Percentiles rank a stretch among this genome's conserved stretches.
phyloP scores from a whole-genome alignment of 2,797 vertebrate genomes.

The Catharus ustulatus region DNA sequence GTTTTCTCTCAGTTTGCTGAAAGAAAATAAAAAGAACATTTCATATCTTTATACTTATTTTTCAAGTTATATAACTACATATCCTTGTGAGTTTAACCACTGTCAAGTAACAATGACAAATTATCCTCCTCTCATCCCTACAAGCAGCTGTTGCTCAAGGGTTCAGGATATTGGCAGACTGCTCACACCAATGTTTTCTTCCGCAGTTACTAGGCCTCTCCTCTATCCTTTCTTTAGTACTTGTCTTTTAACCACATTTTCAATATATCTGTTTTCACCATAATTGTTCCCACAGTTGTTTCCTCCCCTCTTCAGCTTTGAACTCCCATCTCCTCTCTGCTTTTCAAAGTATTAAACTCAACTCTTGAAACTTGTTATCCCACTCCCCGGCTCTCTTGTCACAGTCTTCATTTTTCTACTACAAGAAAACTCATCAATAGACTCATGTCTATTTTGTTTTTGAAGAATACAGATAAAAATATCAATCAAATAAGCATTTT shows the following conservation, averaged over 20 bases:
- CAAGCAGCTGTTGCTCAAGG: neutral
- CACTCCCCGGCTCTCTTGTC: neutral
- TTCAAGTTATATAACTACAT: neutral
- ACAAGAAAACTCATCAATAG: neutral
- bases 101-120: neutral
- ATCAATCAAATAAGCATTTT: neutral
- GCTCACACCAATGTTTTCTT: neutral
- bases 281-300: neutral
- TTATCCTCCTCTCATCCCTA: neutral
- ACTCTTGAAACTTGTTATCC: neutral
- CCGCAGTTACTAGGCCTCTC: neutral
- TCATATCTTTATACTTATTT: neutral
- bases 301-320: neutral
- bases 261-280: neutral
- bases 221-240: neutral
- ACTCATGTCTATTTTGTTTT: neutral
- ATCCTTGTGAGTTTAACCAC: neutral
- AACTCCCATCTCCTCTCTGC: neutral
- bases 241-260: neutral
- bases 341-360: neutral
- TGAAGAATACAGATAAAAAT: neutral
- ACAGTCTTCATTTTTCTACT: neutral
- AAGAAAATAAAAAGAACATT: slow-evolving; percentile 34
- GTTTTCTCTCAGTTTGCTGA: slow-evolving; percentile 95
- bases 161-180: neutral